Conservation (phyloP, 30 jellyfish, hydroid and myxozoan species). For the Chironex yamaguchii region DNA sequence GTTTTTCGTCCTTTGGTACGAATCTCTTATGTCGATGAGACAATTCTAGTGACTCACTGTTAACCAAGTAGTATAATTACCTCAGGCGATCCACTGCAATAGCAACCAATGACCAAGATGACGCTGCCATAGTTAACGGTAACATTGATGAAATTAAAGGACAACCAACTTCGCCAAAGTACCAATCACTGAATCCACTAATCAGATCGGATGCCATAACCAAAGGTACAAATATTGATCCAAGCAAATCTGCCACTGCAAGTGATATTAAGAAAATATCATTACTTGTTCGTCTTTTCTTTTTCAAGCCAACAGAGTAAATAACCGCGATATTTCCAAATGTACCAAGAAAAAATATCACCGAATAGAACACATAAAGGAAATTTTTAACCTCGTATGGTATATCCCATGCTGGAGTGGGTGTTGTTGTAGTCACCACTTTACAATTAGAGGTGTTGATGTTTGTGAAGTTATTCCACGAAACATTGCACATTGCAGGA, state of each 20-base stretch:
- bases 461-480: no score
- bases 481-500: no score
- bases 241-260: constrained; percentile 54
- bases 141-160: constrained; percentile 42
- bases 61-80: no score
- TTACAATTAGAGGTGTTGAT: no score
- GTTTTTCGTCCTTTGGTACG: no score
- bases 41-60: no score
- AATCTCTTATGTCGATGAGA: no score
- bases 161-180: constrained; percentile 41
- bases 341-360: constrained; percentile 47
- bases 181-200: constrained; percentile 9
- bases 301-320: constrained; percentile 8
- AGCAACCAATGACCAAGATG: constrained; percentile 70
- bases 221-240: constrained; percentile 47
- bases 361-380: constrained; percentile 1
- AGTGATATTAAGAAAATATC: constrained; percentile 56
- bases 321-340: constrained; percentile 48
- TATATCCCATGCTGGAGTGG: no score
- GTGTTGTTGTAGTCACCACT: no score
- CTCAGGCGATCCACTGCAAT: constrained; percentile 64
- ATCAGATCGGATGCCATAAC: constrained; percentile 29
- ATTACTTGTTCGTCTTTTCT: constrained; percentile 37
- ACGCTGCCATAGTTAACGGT: constrained; percentile 52
- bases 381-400: constrained; percentile 28